These are phyloP conservation scores for Orthosia gracilis DNA, from an alignment of 2,888 invertebrate species.

Conservation along the genomic window DNA sequence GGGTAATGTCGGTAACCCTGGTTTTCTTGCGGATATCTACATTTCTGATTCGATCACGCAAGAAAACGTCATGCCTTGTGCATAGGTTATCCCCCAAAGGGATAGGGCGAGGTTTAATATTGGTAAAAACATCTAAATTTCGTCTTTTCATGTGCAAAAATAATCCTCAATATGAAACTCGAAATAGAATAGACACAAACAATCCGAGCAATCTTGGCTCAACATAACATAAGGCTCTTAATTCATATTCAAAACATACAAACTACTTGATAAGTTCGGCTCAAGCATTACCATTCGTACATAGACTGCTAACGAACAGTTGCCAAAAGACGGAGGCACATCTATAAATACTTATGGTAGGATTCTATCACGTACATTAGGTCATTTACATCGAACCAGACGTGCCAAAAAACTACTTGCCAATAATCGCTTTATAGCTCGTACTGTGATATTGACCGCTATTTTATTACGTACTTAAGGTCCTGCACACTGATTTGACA, in stretches of 20 bases:
- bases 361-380: constrained; percentile 61
- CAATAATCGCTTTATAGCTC: constrained; percentile 53
- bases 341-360: constrained; percentile 38
- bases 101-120: background rate
- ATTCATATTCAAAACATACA: constrained; percentile 52
- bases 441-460: constrained; percentile 47
- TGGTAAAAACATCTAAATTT: background rate
- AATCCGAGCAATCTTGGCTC: constrained; percentile 10
- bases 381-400: constrained; percentile 54
- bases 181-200: constrained; percentile 5
- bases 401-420: constrained; percentile 62
- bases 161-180: constrained; percentile 1
- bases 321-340: constrained; percentile 61
- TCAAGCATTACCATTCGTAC: constrained; percentile 39
- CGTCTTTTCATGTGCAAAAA: too few species aligned
- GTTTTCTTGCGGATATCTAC: too few species aligned
- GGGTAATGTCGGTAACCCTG: too few species aligned
- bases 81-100: background rate
- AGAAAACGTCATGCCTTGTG: too few species aligned
- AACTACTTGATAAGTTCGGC: constrained; percentile 48
- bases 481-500: constrained; percentile 19
- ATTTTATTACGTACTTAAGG: constrained; percentile 25
- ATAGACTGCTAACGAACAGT: constrained; percentile 40
- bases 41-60: too few species aligned
- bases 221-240: constrained; percentile 15